phyloP scores from a whole-genome alignment of 2,888 invertebrate species.

The Sphecodes monilicornis region DNA sequence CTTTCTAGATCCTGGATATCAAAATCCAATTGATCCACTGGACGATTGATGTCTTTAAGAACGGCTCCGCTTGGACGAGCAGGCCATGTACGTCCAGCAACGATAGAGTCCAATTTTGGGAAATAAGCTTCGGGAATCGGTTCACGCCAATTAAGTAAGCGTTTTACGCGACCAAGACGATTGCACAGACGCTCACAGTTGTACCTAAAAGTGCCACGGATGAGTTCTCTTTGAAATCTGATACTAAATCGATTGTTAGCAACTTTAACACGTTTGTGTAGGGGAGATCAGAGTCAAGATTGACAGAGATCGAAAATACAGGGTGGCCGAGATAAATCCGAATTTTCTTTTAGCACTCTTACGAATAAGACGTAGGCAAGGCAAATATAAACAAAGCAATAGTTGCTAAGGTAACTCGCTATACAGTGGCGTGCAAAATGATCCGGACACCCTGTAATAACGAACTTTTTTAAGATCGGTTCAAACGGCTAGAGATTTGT shows the following conservation, averaged over 20 bases:
- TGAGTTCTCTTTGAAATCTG: background rate
- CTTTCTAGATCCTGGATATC: slow-evolving; percentile 90
- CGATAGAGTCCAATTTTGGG: slow-evolving; percentile 92
- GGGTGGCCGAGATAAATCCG: too few species aligned
- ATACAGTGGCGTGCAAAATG: too few species aligned
- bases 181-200: slow-evolving; percentile 92
- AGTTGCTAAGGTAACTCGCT: too few species aligned
- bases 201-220: slow-evolving; percentile 86
- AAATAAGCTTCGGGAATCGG: slow-evolving; percentile 93
- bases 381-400: too few species aligned
- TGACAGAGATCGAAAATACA: too few species aligned
- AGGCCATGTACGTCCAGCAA: slow-evolving; percentile 91
- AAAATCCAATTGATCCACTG: slow-evolving; percentile 88
- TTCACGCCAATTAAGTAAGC: slow-evolving; percentile 88
- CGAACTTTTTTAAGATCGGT: too few species aligned
- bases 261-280: background rate
- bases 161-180: slow-evolving; percentile 87
- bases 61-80: slow-evolving; percentile 87
- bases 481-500: too few species aligned
- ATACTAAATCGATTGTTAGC: background rate
- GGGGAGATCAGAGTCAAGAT: too few species aligned
- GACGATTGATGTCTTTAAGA: slow-evolving; percentile 88
- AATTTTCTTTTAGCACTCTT: too few species aligned
- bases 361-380: too few species aligned
- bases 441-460: too few species aligned